Conservation (phyloP, 2,797 vertebrate genomes). For the Myotis findleyi region DNA sequence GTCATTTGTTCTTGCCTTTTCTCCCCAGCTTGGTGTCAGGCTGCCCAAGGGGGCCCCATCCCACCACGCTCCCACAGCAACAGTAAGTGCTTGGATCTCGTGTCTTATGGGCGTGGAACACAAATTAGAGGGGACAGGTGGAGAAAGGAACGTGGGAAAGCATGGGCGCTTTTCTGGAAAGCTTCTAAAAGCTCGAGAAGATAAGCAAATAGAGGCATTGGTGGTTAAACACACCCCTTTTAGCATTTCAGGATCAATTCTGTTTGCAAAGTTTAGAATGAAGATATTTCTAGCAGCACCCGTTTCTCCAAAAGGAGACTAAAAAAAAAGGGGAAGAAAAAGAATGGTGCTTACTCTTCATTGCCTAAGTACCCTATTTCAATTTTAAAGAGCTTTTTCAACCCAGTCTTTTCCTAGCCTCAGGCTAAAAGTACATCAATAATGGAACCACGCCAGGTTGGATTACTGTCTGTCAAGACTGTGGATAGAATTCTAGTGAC, state of each 20-base stretch:
- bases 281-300: constrained; percentile 13
- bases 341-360: not conserved
- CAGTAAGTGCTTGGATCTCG: fast-evolving
- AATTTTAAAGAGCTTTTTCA: constrained; percentile 57
- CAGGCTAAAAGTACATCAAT: not conserved
- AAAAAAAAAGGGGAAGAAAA: too few species aligned
- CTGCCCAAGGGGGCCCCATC: not conserved
- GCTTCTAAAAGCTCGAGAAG: not conserved
- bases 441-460: constrained; percentile 3
- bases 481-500: constrained; percentile 33
- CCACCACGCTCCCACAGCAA: not conserved
- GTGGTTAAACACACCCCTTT: not conserved
- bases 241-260: not conserved
- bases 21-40: not conserved
- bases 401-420: constrained; percentile 22
- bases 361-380: constrained; percentile 50
- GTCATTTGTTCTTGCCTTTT: not conserved
- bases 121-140: not conserved
- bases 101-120: not conserved
- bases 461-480: constrained; percentile 40
- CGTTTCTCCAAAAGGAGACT: not conserved
- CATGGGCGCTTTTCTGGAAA: not conserved
- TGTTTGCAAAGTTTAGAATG: not conserved
- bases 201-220: not conserved
- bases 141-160: not conserved